A percentile compares a stretch with the other conserved stretches of the same genome.
Evolutionary conservation across 2,113 vertebrate species (phyloP).

Genomic region (Coptodon bakossiorum): DNA sequence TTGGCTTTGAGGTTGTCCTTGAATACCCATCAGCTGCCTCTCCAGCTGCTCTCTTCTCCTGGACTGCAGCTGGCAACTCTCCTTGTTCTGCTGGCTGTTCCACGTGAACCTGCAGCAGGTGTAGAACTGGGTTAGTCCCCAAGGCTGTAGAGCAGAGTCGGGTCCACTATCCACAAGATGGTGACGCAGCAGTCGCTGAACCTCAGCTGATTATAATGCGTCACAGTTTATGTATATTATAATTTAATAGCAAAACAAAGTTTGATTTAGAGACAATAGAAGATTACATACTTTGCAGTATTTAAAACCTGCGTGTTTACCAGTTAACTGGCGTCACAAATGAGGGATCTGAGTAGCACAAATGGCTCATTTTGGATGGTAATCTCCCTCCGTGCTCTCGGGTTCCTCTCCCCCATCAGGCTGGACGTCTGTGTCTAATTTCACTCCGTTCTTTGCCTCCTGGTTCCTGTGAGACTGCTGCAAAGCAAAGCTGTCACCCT

Average conservation of each 20-base stretch:
- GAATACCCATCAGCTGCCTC: not conserved
- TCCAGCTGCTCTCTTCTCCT: not conserved
- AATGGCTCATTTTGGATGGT: not conserved
- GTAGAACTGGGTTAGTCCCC: not conserved
- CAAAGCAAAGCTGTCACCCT: not conserved
- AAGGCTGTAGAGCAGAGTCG: not conserved
- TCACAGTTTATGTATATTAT: rapidly evolving
- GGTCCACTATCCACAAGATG: not conserved
- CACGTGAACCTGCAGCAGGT: not conserved
- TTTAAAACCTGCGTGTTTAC: not conserved
- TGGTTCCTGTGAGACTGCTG: not conserved
- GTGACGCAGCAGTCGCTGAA: not conserved
- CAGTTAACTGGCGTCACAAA: not conserved
- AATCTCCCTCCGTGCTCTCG: not conserved
- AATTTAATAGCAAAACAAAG: not conserved
- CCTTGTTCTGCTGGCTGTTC: rapidly evolving
- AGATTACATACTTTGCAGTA: not conserved
- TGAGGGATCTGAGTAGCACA: not conserved
- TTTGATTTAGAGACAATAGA: rapidly evolving
- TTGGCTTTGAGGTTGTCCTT: not conserved
- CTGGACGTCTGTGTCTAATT: not conserved
- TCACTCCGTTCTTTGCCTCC: not conserved
- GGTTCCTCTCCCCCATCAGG: not conserved
- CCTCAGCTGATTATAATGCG: not conserved
- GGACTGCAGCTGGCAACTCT: not conserved